Evolutionary conservation across 2,797 vertebrate species (phyloP), one percentile per base, ranked within the genome.

Genomic region (Fringilla coelebs): DNA sequence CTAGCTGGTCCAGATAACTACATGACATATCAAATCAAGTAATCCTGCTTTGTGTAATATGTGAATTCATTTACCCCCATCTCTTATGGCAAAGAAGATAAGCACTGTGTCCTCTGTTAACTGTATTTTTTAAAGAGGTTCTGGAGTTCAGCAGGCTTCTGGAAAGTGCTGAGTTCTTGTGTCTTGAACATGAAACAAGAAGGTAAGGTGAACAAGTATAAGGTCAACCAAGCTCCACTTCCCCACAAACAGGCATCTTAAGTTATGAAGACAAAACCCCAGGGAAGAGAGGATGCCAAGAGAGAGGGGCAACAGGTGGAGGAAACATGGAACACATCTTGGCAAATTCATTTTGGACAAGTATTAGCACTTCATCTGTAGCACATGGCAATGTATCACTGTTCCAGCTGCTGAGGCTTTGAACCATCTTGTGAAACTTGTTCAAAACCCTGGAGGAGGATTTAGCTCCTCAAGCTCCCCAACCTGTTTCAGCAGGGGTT

Each of bases 351-450:
- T 94, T 91, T 92, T 26, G 58, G 86, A 81, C 74, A 91, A 75
- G 46, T 66, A 87, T 90, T 92, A 92, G 65, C n/a, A 10, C 26
- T 88, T 89, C 51, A 60, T 89, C 61, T 81, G 58, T 70, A 68
- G 52, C 75, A 58, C 57, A 63, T 91, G 79, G 76, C 79, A 32
- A 36, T 5, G 26, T 55, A 77, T 72, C 88, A 57, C 67, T 90
- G 82, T 55, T 86, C 88, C 94, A 94, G 89, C 91, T 94, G 90
- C 88, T 85, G 85, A 89, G 67, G 85, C 84, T 93, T 77, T 88
- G 55, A 91, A 65, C 49, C 2, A 0, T 38, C 67, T 58, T 77
- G 58, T 83, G 73, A 82, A 89, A 90, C 79, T 88, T 74, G 34
- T 54, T 91, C 20, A 0, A 90, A 93, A 80, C 28, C 48, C 65